These are phyloP conservation scores for Halocynthia roretzi DNA, from an alignment of 23 tunicate genomes.

Conservation along the genomic window DNA sequence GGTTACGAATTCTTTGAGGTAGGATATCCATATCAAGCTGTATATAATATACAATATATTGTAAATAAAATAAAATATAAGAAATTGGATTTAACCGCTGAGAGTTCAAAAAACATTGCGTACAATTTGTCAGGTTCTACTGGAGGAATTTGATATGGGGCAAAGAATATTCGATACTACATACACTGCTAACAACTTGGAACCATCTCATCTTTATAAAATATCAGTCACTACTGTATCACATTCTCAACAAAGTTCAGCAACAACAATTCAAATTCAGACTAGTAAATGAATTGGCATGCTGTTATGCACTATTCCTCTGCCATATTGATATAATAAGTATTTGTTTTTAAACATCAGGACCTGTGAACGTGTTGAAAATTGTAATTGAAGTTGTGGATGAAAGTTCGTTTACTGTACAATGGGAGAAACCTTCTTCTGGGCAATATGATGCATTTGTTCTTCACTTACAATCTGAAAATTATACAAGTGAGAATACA, in stretches of 20 bases:
- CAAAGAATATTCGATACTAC: not conserved
- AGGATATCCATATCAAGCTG: not conserved
- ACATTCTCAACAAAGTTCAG: not conserved
- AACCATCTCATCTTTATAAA: not conserved
- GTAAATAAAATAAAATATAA: not conserved
- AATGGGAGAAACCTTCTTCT: slow-evolving; percentile 14
- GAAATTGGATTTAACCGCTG: not conserved
- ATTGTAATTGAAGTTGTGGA: slow-evolving; percentile 7
- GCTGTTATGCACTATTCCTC: not conserved
- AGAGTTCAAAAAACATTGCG: not conserved
- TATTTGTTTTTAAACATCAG: not conserved
- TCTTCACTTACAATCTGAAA: not conserved
- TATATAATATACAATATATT: not conserved
- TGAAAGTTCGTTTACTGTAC: slow-evolving; percentile 7
- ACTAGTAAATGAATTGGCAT: not conserved
- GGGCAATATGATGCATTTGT: not conserved
- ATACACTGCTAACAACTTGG: not conserved
- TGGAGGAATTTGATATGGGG: too few relatives aligned
- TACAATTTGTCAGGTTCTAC: not conserved
- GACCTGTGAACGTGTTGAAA: slow-evolving; percentile 4
- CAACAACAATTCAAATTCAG: not conserved
- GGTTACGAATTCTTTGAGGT: slow-evolving; percentile 1
- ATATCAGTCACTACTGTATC: not conserved
- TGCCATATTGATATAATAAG: not conserved
- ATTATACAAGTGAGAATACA: not conserved